These are phyloP conservation scores for Conus canariensis DNA, from an alignment of 2,888 invertebrate genomes.

Conservation along the genomic window DNA sequence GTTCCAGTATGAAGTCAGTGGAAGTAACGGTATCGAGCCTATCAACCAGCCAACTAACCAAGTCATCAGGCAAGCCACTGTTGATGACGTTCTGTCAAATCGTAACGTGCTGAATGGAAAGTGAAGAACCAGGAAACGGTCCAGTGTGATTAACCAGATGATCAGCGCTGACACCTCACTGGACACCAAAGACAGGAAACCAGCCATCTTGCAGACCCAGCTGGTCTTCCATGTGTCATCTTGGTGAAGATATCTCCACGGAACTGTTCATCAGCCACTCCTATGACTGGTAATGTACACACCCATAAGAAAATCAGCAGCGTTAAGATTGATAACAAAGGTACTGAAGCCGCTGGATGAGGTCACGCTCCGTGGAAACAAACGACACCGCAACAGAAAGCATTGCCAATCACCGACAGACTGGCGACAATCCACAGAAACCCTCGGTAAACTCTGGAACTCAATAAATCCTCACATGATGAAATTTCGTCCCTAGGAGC, in stretches of 20 bases:
- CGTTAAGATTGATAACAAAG: neutral
- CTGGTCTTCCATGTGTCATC: constrained; percentile 4
- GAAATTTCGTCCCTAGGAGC: neutral
- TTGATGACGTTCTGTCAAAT: neutral
- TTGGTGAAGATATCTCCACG: neutral
- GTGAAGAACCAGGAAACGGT: neutral
- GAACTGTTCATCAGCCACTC: constrained; percentile 1
- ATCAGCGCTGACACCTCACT: neutral
- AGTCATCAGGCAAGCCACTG: neutral
- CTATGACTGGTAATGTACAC: neutral
- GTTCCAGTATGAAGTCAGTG: neutral
- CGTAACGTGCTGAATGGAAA: neutral
- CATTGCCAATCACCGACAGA: neutral
- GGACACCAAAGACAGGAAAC: neutral
- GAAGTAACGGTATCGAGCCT: neutral
- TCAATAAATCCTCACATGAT: neutral
- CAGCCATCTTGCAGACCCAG: neutral
- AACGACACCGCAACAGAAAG: neutral
- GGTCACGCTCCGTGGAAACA: neutral
- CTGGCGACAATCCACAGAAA: neutral
- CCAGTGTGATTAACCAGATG: constrained; percentile 4
- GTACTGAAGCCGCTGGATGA: neutral
- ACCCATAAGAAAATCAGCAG: neutral
- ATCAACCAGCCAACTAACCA: neutral
- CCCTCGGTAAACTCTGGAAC: neutral